Base-by-base conservation (phyloP, 2,113 vertebrate genomes). In the Clinocottus analis region DNA sequence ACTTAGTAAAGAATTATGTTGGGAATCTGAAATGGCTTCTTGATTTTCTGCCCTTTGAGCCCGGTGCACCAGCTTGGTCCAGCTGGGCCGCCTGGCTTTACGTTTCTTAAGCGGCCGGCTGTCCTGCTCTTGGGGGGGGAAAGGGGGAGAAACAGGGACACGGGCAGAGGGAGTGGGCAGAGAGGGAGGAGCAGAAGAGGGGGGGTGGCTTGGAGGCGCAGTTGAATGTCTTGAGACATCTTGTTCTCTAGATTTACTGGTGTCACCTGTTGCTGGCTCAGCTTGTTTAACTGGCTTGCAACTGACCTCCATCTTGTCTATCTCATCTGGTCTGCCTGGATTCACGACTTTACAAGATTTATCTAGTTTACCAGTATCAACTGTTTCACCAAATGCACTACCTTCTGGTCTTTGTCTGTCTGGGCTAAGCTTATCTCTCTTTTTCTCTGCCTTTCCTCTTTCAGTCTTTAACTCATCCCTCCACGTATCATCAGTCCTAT, bases 41-140 rank as follows among this genome's bases (percentile, higher is more conserved):
- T 89, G 91, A 87, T 86, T 91, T 83, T 93, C 91, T 8, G 49
- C 77, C 51, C 91, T 90, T 73, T 93, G 93, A 61, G 92, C 85
- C 7, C 93, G 89, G 2, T 96, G 95, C 78, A 97, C 95, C 77
- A 96, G 94, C 87, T 96, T 97, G 75, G 96, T 98, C 96, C 97
- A 97, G n/a, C 96, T 95, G 58, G 96, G 95, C 66, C 96, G 95
- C 84, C 96, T 94, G 56, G 97, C 95, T 92, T 98, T 98, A 19
- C 96, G 95, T 79, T 97, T 99, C 92, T 97, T 98, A 7, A 97
- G 90, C 2, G 96, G 95, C 56, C 96, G 96, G 17, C 94, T 94
- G 80, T 97, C 96, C 80, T 96, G 94, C 89, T 94, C 94, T 53
- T 59, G 86, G 27, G 73, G 84, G 4, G 79, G 85, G 17, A 81